Percentiles rank a stretch among this genome's conserved stretches.
phyloP scores from a whole-genome alignment of 2,888 invertebrate genomes.

The Helicoverpa assulta region DNA sequence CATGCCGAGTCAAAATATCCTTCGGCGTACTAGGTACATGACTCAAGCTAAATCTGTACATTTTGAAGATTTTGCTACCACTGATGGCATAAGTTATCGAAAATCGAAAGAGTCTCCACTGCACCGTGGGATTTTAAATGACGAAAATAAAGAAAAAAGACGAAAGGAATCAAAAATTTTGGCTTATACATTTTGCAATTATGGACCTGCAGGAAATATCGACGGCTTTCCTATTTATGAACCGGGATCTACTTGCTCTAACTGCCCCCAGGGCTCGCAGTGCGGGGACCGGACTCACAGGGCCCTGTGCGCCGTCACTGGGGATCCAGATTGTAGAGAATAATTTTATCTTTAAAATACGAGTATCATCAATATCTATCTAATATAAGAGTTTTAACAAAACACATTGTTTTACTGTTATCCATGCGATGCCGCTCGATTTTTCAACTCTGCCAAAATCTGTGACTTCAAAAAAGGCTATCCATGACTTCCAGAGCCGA shows the following conservation, averaged over 20 bases:
- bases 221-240: slow-evolving; percentile 86
- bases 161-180: slow-evolving; percentile 77
- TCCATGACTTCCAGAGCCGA: too few species aligned
- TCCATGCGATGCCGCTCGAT: too few species aligned
- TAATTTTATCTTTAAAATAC: not conserved
- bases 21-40: slow-evolving; percentile 79
- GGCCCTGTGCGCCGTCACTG: slow-evolving; percentile 78
- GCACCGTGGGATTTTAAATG: slow-evolving; percentile 73
- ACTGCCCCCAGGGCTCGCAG: slow-evolving; percentile 83
- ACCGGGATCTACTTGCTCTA: slow-evolving; percentile 78
- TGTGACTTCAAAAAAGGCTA: too few species aligned
- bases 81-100: slow-evolving; percentile 43
- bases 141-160: slow-evolving; percentile 55
- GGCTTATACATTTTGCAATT: slow-evolving; percentile 86
- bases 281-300: slow-evolving; percentile 83
- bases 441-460: too few species aligned
- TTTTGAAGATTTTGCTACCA: slow-evolving; percentile 75
- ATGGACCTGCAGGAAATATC: slow-evolving; percentile 86
- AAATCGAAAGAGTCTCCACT: slow-evolving; percentile 74
- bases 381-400: not conserved
- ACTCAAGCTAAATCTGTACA: slow-evolving; percentile 62
- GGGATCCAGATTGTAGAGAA: slow-evolving; percentile 76
- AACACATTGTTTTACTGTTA: too few species aligned
- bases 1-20: slow-evolving; percentile 66
- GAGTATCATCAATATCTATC: not conserved